These are phyloP conservation scores for Scaptomyza polygonia DNA, from an alignment of 2,888 invertebrate species.

Conservation along the genomic window DNA sequence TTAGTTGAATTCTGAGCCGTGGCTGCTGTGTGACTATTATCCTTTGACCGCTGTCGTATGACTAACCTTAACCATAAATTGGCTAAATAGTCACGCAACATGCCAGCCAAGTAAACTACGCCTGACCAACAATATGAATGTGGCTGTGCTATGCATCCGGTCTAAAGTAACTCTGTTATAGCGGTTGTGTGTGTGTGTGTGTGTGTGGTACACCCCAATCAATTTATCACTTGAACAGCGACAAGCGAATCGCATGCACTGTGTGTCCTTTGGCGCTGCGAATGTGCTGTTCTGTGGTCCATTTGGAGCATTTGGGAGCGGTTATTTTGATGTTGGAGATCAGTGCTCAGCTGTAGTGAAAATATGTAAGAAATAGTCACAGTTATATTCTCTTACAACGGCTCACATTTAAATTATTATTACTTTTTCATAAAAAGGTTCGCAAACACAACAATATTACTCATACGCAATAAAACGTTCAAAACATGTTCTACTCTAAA, in stretches of 20 bases:
- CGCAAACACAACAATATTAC: too few relatives aligned
- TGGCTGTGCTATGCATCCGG: slow-evolving; percentile 28
- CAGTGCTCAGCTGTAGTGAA: slow-evolving; percentile 21
- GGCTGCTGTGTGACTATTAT: slow-evolving; percentile 71
- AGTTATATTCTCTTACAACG: not conserved
- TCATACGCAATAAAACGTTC: too few relatives aligned
- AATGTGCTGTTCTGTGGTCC: slow-evolving; percentile 33
- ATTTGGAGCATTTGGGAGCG: slow-evolving; percentile 28
- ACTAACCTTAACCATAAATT: slow-evolving; percentile 78
- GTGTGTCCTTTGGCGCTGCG: slow-evolving; percentile 32
- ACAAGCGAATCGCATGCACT: slow-evolving; percentile 55
- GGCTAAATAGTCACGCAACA: slow-evolving; percentile 76
- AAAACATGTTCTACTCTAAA: too few relatives aligned
- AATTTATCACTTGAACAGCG: slow-evolving; percentile 80
- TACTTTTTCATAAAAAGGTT: too few relatives aligned
- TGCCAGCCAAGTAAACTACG: slow-evolving; percentile 60
- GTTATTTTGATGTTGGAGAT: slow-evolving; percentile 3
- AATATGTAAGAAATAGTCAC: not conserved
- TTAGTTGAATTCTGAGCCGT: slow-evolving; percentile 30
- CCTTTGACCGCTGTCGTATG: slow-evolving; percentile 75
- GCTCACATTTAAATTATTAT: too few relatives aligned
- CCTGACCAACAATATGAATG: slow-evolving; percentile 56
- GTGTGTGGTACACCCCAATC: slow-evolving; percentile 63
- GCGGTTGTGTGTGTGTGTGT: slow-evolving; percentile 16
- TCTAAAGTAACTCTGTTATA: slow-evolving; percentile 10